phyloP scores from a whole-genome alignment of 2,797 vertebrate genomes.

The Melanotaenia maccullochi region DNA sequence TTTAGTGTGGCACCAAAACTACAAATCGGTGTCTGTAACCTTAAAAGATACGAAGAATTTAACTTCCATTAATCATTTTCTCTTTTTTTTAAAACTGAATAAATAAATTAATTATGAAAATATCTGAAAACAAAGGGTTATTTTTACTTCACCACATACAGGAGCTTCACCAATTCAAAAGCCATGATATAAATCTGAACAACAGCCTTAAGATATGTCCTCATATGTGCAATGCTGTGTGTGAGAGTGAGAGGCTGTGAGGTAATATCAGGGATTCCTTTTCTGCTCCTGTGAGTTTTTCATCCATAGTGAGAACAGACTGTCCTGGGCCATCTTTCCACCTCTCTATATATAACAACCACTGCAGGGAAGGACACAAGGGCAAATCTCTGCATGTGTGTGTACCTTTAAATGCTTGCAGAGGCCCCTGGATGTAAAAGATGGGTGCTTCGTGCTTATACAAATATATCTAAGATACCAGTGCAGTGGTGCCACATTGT shows the following conservation, averaged over 20 bases:
- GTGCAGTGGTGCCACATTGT: background rate
- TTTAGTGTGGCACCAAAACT: background rate
- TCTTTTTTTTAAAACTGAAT: background rate
- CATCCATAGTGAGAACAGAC: slow-evolving; percentile 46
- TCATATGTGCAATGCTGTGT: background rate
- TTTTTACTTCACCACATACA: background rate
- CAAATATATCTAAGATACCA: slow-evolving; percentile 5
- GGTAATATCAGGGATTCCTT: slow-evolving; percentile 24
- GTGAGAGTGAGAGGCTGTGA: background rate
- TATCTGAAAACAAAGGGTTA: background rate
- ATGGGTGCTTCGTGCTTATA: background rate
- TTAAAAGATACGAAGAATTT: background rate
- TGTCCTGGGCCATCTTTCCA: slow-evolving; percentile 43
- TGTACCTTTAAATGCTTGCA: slow-evolving; percentile 16
- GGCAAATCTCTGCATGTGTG: slow-evolving; percentile 9
- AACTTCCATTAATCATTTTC: background rate
- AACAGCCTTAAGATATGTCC: background rate
- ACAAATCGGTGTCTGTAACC: background rate
- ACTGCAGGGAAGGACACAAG: slow-evolving; percentile 34
- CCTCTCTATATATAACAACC: slow-evolving; percentile 44
- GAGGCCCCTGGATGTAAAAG: slow-evolving; percentile 11
- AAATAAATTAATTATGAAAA: background rate
- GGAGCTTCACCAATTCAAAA: background rate
- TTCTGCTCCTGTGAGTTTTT: slow-evolving; percentile 32
- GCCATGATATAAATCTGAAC: background rate